Conservation (phyloP, 2,113 vertebrate genomes). For the Herpailurus yagouaroundi region DNA sequence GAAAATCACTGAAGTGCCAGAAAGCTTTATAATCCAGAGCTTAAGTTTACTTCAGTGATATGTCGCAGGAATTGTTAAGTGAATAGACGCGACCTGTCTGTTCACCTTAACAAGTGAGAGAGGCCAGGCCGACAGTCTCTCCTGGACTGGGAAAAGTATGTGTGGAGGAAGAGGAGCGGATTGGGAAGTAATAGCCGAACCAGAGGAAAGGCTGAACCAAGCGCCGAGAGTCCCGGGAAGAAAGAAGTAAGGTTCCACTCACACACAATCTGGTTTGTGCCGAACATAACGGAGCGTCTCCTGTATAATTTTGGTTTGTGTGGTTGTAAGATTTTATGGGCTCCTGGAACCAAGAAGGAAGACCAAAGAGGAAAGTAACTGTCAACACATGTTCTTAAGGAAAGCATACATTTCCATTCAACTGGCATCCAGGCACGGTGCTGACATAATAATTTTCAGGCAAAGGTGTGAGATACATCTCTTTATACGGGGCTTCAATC, state of each 20-base stretch:
- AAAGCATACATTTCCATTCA: conserved; percentile 3
- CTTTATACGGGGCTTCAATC: not conserved
- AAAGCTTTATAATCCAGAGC: conserved; percentile 46
- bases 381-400: conserved; percentile 58
- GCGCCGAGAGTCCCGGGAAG: not conserved
- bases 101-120: not conserved
- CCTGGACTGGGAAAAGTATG: not conserved
- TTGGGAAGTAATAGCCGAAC: not conserved
- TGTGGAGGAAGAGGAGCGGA: not conserved
- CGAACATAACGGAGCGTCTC: conserved; percentile 2
- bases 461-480: not conserved
- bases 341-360: conserved; percentile 50
- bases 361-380: conserved; percentile 51
- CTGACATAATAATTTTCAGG: conserved; percentile 55
- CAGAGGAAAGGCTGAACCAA: not conserved
- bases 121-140: not conserved
- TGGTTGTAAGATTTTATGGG: conserved; percentile 60
- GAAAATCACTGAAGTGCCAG: conserved; percentile 31
- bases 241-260: not conserved
- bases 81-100: conserved; percentile 15
- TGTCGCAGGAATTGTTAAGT: not conserved
- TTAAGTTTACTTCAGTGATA: conserved; percentile 31
- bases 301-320: conserved; percentile 62
- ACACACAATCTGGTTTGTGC: not conserved
- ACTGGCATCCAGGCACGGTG: not conserved